phyloP scores from a whole-genome alignment of 1,140 invertebrate species.

The Brachionus rubens region DNA sequence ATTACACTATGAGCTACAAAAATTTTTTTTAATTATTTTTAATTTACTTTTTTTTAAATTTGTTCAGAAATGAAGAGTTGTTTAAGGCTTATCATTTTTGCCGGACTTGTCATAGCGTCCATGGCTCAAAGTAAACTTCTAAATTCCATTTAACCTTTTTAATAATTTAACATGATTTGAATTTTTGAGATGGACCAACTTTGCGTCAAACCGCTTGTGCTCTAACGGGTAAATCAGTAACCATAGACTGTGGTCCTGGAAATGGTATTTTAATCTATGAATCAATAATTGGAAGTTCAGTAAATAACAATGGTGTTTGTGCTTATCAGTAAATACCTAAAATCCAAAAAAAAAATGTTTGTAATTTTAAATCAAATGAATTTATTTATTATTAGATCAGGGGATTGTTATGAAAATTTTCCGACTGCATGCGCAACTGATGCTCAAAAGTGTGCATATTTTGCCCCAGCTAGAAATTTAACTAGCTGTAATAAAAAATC shows the following conservation, averaged over 20 bases:
- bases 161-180: background rate
- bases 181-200: background rate
- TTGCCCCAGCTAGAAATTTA: background rate
- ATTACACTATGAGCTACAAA: too few species aligned
- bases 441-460: background rate
- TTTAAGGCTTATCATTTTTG: too few species aligned
- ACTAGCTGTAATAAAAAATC: background rate
- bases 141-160: background rate
- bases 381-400: background rate
- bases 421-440: background rate
- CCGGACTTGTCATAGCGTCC: too few species aligned
- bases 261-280: background rate
- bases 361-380: background rate
- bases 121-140: too few species aligned
- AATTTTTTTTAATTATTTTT: too few species aligned
- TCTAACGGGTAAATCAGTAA: background rate
- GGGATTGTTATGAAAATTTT: slow-evolving; percentile 21
- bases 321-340: background rate
- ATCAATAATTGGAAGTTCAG: background rate
- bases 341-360: too few species aligned
- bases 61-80: too few species aligned
- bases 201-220: background rate
- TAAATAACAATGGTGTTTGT: background rate
- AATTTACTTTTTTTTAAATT: too few species aligned
- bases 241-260: background rate